Conservation (phyloP, 1,140 invertebrate genomes). For the Belonocnema kinseyi region DNA sequence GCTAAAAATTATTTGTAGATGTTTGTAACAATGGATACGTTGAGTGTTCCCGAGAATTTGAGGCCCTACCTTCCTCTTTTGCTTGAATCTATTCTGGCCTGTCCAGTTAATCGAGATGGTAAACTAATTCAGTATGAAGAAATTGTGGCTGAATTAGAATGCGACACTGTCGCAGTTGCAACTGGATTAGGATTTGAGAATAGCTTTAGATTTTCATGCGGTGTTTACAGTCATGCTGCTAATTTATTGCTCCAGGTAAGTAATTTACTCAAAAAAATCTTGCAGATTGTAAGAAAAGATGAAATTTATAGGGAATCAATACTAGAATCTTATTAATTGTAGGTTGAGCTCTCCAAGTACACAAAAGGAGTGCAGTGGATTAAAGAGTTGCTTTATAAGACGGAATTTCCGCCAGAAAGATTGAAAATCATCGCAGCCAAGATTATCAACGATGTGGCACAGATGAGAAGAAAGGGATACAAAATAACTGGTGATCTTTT, state of each 20-base stretch:
- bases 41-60: constrained; percentile 76
- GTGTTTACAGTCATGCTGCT: constrained; percentile 79
- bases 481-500: constrained; percentile 79
- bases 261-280: not conserved
- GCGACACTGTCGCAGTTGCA: constrained; percentile 81
- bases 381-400: constrained; percentile 84
- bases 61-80: constrained; percentile 85
- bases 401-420: constrained; percentile 83
- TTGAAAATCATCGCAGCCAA: constrained; percentile 86
- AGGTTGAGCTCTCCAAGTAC: constrained; percentile 88
- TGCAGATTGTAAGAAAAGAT: not conserved
- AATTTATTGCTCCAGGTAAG: constrained; percentile 77
- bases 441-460: constrained; percentile 85
- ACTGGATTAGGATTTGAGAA: constrained; percentile 79
- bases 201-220: constrained; percentile 78
- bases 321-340: constrained; percentile 33
- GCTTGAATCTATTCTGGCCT: constrained; percentile 83
- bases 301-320: constrained; percentile 32
- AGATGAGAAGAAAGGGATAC: constrained; percentile 81
- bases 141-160: constrained; percentile 84
- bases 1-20: constrained; percentile 71
- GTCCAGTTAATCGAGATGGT: constrained; percentile 78
- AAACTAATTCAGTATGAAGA: constrained; percentile 82
- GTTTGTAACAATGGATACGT: constrained; percentile 84
- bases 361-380: constrained; percentile 85